Conservation (phyloP, 2,113 vertebrate genomes). For the Cochlearius cochlearius region DNA sequence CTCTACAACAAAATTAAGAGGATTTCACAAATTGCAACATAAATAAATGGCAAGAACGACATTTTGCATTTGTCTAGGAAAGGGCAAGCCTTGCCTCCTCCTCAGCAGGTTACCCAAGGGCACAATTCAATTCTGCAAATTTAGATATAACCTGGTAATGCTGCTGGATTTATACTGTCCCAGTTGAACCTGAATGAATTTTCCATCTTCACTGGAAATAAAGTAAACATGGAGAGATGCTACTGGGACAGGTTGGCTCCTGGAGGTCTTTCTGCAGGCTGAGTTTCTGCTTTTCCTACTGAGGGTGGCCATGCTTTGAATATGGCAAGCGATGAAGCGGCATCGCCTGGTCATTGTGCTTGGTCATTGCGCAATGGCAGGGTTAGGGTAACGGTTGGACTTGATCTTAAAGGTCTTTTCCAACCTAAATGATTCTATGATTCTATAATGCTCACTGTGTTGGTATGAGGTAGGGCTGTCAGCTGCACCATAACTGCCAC, state of each 20-base stretch:
- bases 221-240: not conserved
- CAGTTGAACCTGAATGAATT: not conserved
- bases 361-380: not conserved
- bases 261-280: not conserved
- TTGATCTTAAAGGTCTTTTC: no score
- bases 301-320: no score
- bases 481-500: not conserved
- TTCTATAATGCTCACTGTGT: no score
- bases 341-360: not conserved
- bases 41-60: not conserved
- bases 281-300: not conserved
- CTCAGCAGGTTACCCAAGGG: not conserved
- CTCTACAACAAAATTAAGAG: not conserved
- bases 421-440: no score
- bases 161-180: not conserved
- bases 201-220: not conserved
- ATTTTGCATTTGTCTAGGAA: not conserved
- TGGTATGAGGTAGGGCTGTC: not conserved
- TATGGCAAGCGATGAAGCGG: accelerated
- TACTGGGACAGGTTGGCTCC: not conserved
- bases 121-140: not conserved
- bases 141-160: not conserved
- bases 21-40: not conserved
- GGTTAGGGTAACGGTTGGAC: no score
- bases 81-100: not conserved